Evolutionary conservation across 2,797 vertebrate genomes (phyloP), one percentile per base, ranked within the genome.

Genomic region (Crax fasciolata): DNA sequence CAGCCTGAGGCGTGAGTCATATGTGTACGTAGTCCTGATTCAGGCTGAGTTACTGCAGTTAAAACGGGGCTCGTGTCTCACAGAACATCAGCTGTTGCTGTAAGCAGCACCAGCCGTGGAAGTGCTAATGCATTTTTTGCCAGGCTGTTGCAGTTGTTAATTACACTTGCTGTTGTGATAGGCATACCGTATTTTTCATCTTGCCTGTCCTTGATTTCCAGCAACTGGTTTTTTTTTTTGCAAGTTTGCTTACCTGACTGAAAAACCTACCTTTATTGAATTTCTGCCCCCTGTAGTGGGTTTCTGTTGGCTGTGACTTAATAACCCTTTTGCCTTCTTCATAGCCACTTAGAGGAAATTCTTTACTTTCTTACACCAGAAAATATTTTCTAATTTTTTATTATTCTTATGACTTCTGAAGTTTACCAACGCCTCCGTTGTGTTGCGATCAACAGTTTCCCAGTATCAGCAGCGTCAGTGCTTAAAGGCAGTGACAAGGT

Each of bases 391-490:
- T 46, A 5, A 11, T 67, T 59, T 44, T 35, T 52, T 17, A 17
- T 35, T 21, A 2, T 57, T 74, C 20, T 30, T 35, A 17, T 0
- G 17, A 32, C 62, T 70, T n/a, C 49, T 70, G 66, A 24, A 35
- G 27, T 12, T 61, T 63, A 52, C 5, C 3, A 44, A 2, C 39
- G 11, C n/a, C 25, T 44, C 41, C 41, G 28, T 43, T 0, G 1
- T 3, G 23, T 0, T 0, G 52, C 8, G 28, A 48, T 20, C 3
- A 1, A 6, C 13, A 1, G 57, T 21, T 25, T 48, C 35, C 51
- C 25, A 2, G 6, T 9, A 15, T 23, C 38, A 35, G 62, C 78
- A 46, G 52, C 52, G 2, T 8, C 48, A 6, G 39, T 23, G 39
- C 59, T 55, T 30, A 11, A 5, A 10, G 51, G 27, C 2, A 11